Percentiles rank a stretch among this genome's conserved stretches.
Evolutionary conservation across 1,140 invertebrate genomes (phyloP).

Genomic region (Tetramorium simillimum): DNA sequence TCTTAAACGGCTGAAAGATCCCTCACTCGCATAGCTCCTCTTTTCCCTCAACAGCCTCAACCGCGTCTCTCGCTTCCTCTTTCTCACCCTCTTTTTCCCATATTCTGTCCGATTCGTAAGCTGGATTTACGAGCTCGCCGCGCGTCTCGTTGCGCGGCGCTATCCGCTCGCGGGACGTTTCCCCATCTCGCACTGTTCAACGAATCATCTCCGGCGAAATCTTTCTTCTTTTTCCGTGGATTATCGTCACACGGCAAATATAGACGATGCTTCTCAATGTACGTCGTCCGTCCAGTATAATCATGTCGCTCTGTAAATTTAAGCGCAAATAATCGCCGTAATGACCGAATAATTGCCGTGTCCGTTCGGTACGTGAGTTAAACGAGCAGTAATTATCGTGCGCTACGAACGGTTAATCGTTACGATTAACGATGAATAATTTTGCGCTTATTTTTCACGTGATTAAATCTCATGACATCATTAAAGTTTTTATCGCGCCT

Average conservation of each 20-base stretch:
- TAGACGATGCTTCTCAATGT: background rate
- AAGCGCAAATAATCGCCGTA: constrained; percentile 25
- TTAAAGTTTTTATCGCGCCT: constrained; percentile 8
- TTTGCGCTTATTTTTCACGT: constrained; percentile 13
- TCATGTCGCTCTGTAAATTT: constrained; percentile 24
- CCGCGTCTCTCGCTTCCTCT: background rate
- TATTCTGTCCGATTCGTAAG: constrained; percentile 42
- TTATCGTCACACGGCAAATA: constrained; percentile 33
- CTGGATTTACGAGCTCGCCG: constrained; percentile 50
- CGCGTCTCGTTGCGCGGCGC: constrained; percentile 14
- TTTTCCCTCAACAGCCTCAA: background rate
- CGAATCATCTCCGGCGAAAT: constrained; percentile 11
- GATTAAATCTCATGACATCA: background rate
- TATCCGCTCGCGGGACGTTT: constrained; percentile 40
- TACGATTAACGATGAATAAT: constrained; percentile 34
- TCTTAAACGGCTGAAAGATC: constrained; percentile 21
- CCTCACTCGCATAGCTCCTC: constrained; percentile 4
- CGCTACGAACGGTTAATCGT: constrained; percentile 8
- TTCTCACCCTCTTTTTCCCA: background rate
- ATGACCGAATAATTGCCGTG: constrained; percentile 23
- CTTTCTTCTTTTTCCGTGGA: constrained; percentile 31
- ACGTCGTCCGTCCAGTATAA: background rate
- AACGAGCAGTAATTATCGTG: constrained; percentile 25
- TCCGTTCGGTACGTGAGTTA: background rate
- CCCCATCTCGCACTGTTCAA: background rate